Evolutionary conservation across 2,113 vertebrate genomes (phyloP), one percentile per base, ranked within the genome.

Genomic region (Hassar affinis): DNA sequence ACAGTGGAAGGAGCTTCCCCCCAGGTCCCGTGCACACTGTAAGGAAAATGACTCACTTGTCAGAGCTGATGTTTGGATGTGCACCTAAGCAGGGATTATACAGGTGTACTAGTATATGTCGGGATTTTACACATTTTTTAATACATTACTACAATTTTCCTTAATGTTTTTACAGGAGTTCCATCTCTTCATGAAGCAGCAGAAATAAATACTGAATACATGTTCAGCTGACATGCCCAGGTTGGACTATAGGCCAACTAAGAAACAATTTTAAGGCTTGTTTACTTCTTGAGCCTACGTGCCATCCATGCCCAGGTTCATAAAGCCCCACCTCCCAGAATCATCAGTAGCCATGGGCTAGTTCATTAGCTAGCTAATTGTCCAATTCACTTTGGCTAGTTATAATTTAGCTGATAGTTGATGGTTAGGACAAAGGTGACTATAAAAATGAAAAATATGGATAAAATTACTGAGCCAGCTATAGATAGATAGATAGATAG

Each of bases 1-100:
- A 54, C 47, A 81, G 78, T 64, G 18, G 52, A 49, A 35, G 78
- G 20, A 27, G 22, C 3, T 52, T 54, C 47, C 25, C n/a, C 51
- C 25, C 33, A 42, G 47, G 49, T 47, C 12, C 30, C 6, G 51
- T 72, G 30, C 25, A 49, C 5, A 54, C 2, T 57, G 51, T 8
- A 45, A 15, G 25, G 42, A 72, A 57, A 35, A 71, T 69, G 61
- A n/a, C 61, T 22, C 57, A 83, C 18, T 74, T 62, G 66, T 52
- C 68, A 62, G 56, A 82, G 42, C 52, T 61, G 38, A 57, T 38
- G 27, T 57, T 52, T 56, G 51, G 17, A 76, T 76, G 17, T 57
- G 30, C 20, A 57, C 30, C 10, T 6, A 33, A 11, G 27, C 6
- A 1, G 17, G 14, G 33, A 10, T 75, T 74, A 27, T 49, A 75